Conservation (phyloP, 2,888 invertebrate genomes). For the Drosophila neotestacea region DNA sequence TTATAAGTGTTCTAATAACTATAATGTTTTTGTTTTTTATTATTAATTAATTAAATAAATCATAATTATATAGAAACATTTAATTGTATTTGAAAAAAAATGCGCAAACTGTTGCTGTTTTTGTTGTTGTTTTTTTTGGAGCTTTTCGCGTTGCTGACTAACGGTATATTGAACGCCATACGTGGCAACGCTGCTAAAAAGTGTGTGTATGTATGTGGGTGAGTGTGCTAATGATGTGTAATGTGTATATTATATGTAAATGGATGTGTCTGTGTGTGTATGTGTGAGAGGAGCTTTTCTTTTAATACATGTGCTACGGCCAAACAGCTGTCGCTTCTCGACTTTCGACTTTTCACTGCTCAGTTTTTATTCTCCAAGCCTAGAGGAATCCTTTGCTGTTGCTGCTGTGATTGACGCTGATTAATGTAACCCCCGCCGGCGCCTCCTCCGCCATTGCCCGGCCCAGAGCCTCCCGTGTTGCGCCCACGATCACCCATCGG, state of each 20-base stretch:
- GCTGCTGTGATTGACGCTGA: slow-evolving; percentile 68
- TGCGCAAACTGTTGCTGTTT: slow-evolving; percentile 54
- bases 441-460: slow-evolving; percentile 45
- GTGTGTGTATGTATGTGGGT: slow-evolving; percentile 33
- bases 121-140: slow-evolving; percentile 38
- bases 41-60: slow-evolving; percentile 71
- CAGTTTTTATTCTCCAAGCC: slow-evolving; percentile 81
- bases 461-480: slow-evolving; percentile 48
- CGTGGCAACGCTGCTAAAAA: slow-evolving; percentile 45
- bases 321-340: slow-evolving; percentile 46
- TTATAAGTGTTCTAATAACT: slow-evolving; percentile 60
- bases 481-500: slow-evolving; percentile 76
- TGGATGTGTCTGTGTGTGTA: slow-evolving; percentile 34
- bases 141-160: slow-evolving; percentile 50
- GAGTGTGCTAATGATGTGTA: slow-evolving; percentile 25
- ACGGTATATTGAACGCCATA: slow-evolving; percentile 65
- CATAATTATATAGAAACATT: slow-evolving; percentile 60
- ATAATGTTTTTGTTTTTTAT: slow-evolving; percentile 60
- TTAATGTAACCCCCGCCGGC: slow-evolving; percentile 79
- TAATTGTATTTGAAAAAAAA: slow-evolving; percentile 63
- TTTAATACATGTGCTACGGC: slow-evolving; percentile 63
- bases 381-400: slow-evolving; percentile 62
- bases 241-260: slow-evolving; percentile 38
- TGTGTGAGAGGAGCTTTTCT: slow-evolving; percentile 42
- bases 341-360: slow-evolving; percentile 26